Conservation (phyloP, 2,888 invertebrate genomes). For the Ectropis crepuscularia region DNA sequence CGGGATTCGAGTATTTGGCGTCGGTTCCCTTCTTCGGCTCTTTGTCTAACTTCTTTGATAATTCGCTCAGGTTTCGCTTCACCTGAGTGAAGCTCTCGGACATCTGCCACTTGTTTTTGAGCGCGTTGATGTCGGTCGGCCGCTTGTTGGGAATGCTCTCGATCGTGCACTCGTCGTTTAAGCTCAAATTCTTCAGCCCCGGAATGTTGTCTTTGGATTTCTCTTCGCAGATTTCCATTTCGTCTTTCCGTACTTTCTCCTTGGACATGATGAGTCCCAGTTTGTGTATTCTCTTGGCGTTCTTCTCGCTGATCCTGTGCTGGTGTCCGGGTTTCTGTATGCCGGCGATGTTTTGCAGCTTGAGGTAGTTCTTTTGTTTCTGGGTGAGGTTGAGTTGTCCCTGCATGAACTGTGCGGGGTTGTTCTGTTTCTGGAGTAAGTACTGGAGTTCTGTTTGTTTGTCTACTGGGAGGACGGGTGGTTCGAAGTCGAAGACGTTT, state of each 20-base stretch:
- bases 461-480: conserved; percentile 65
- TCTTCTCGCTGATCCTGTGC: conserved; percentile 74
- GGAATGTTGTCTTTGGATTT: conserved; percentile 58
- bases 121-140: conserved; percentile 74
- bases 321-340: conserved; percentile 71
- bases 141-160: conserved; percentile 82
- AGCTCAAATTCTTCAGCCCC: conserved; percentile 72
- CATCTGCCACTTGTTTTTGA: conserved; percentile 83
- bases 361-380: conserved; percentile 70
- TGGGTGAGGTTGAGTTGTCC: conserved; percentile 67
- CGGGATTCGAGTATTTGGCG: conserved; percentile 84
- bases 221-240: conserved; percentile 61
- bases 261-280: conserved; percentile 69
- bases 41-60: conserved; percentile 76
- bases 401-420: conserved; percentile 76
- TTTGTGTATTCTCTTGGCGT: conserved; percentile 75
- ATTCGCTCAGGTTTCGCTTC: conserved; percentile 77
- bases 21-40: conserved; percentile 74
- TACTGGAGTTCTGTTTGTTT: conserved; percentile 80
- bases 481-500: conserved; percentile 62
- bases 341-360: conserved; percentile 63
- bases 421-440: conserved; percentile 78
- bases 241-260: conserved; percentile 56
- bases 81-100: conserved; percentile 81
- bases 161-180: conserved; percentile 86